phyloP scores from a whole-genome alignment of 2,888 invertebrate genomes.

The Venusia cambrica region DNA sequence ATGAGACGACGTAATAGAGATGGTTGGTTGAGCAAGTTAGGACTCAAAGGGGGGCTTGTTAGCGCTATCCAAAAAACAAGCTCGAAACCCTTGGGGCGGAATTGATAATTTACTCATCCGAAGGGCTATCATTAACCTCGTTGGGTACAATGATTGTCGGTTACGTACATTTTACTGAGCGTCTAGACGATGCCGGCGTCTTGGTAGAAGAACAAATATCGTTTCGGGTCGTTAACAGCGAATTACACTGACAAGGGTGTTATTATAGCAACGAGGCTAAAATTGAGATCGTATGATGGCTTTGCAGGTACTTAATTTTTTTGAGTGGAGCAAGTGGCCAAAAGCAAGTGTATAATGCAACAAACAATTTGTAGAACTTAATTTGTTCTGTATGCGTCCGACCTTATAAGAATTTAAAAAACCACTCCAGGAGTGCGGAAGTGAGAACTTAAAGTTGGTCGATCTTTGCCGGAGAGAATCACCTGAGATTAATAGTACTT shows the following conservation, averaged over 20 bases:
- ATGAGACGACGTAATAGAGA: conserved; percentile 3
- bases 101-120: conserved; percentile 79
- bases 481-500: no score
- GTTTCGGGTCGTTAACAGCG: conserved; percentile 74
- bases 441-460: no score
- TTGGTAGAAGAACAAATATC: conserved; percentile 77
- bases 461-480: no score
- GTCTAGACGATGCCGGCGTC: conserved; percentile 54
- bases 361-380: no score
- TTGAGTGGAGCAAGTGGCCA: conserved; percentile 5
- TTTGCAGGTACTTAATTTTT: conserved; percentile 39
- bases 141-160: conserved; percentile 71
- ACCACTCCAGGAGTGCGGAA: no score
- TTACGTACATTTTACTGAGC: conserved; percentile 59
- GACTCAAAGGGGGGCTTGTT: conserved; percentile 54
- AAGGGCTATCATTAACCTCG: conserved; percentile 76
- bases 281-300: conserved; percentile 43
- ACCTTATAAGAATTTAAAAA: no score
- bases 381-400: no score
- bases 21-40: conserved; percentile 19
- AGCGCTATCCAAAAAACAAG: conserved; percentile 67
- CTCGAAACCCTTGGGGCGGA: conserved; percentile 69
- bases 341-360: conserved; percentile 12
- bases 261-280: conserved; percentile 60
- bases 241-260: conserved; percentile 59